Evolutionary conservation across 2,888 invertebrate species (phyloP), one percentile per base, ranked within the genome.

Genomic region (Drosophila ustulata): DNA sequence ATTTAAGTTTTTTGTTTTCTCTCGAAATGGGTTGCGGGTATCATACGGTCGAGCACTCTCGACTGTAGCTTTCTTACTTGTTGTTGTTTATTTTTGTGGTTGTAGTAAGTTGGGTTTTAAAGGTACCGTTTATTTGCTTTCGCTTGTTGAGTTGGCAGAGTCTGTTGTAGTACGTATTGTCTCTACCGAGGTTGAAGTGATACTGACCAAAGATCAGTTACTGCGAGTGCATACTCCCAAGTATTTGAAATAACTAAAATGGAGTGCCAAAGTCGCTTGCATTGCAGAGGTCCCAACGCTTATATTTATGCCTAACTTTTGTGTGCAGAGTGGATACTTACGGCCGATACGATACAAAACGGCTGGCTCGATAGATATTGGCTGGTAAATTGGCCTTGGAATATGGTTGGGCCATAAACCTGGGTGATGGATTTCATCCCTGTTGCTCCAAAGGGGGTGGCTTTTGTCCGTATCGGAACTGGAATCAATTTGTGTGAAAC

Each of bases 351-450:
- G 96, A 72, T 94, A 94, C 80, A 96, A 96, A 92, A 96, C 97
- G 0, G 97, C 97, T 1, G 92, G 98, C 0, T 96, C 96, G 1
- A 94, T 98, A 56, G 1, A 94, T 98, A 56, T 91, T 97, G 78
- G 97, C 97, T 0, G 97, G 96, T 0, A 96, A 96, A 91, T 90
- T 98, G 65, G 97, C 98, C 0, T 80, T 97, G 43, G 95, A 97
- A 75, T 92, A 95, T 41, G 97, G 97, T 3, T 98, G 97, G 97
- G 95, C 97, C 0, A 96, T 98, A 70, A 98, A 98, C 91, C 94
- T 98, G 26, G 98, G 98, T 0, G 98, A 92, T 2, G 98, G 98
- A 0, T 98, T 98, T 92, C 98, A 98, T 92, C 98, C 98, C 91
- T 97, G 97, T 91, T 95, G 96, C 53, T 93, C 94, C 0, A 93